Evolutionary conservation across 30 jellyfish, hydroid and myxozoan genomes (phyloP), one percentile per base, ranked within the genome.

Genomic region (Cassiopea andromeda): DNA sequence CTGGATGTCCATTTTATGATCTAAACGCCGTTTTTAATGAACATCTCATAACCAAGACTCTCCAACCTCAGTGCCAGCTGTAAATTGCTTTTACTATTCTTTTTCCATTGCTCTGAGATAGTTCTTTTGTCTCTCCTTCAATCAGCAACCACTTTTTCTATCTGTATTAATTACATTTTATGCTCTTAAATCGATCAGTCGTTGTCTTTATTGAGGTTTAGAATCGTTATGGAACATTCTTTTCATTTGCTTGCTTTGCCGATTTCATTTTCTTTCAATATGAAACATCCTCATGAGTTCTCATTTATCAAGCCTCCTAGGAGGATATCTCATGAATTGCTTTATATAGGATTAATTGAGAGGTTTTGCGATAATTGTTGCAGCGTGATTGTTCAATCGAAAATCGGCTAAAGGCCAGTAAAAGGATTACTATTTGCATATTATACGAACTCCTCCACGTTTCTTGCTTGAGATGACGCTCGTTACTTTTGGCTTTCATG

Each of bases 281-380:
- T 70, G 79, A 70, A 70, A 70, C 79, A 70, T 15, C 50, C 6
- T 70, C 38, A 70, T 70, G 38, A 6, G 7, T 15, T 43, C 54
- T 70, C 48, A 70, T 77, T 77, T 77, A 77, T 77, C 86, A 77
- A 77, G 50, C 86, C 75, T 77, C 86, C 86, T 75, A 47, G 13
- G 86, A 58, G 86, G 48, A 77, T 77, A 77, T 77, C 50, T 59
- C 48, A 47, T 47, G 49, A 47, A 47, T 77, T 44, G 70, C 48
- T 50, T 8, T 77, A 43, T 77, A 77, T 3, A 43, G 70, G 70
- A 49, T 60, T 77, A 77, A 77, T 77, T 50, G 50, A 19, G 54
- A 8, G 79, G 19, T 43, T 19, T 70, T 70, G 54, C 79, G 19
- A 70, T 7, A 19, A 70, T 70, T 70, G 2, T 70, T 19, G 54